Base-by-base conservation (phyloP, 92 coral and sea anemone species). In the Porites divaricata region DNA sequence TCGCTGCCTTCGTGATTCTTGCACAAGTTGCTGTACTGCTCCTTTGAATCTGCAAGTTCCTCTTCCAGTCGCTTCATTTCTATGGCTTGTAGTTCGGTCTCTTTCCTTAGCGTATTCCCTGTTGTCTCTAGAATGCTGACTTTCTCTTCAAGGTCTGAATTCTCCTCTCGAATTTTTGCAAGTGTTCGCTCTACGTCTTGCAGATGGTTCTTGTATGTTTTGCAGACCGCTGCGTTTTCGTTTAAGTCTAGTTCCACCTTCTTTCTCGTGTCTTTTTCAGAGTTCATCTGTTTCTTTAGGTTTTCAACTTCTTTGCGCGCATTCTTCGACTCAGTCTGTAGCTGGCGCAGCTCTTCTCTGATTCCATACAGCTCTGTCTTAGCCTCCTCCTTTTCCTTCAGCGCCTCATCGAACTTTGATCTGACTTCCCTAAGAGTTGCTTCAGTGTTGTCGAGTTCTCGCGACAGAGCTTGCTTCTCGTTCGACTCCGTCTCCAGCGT, bases 381-480 rank as follows among this genome's bases (percentile, higher is more conserved):
- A 41, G 80, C 74, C 74, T 95, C 95, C 77, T 95, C 98, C 56
- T 91, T 95, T 68, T 96, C 98, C 53, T 91, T 96, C 75, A 94
- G 70, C 56, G 87, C 79, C 70, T 96, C 98, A 7, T 93, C 98
- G 41, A 90, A 87, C 75, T 90, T 96, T 58, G 92, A 13, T 70
- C 86, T 95, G 50, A 92, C 79, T 20, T 96, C 97, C 13, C 90
- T 91, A 10, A 91, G 80, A 58, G 89, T 90, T 64, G 81, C 95
- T 17, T 92, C 98, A 0, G 88, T 85, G 61, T 84, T 92, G 49
- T 94, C 93, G 54, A 89, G 66, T 8, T 94, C 95, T 28, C 93
- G 89, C n/a, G 86, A 78, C 6, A 94, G 83, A 1, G 88, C 79
- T 76, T 89, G 93, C 72, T 94, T 94, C 72, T 94, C 98, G 58